A percentile compares a stretch with the other conserved stretches of the same genome.
Conservation (phyloP, 2,113 vertebrate genomes). For the Rattus norvegicus region GRCr8 NC_086023.1:150782501-150783000, state of each 20-base stretch:
- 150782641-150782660: slow-evolving; percentile 23
- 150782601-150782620: slow-evolving; percentile 23
- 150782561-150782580: not conserved
- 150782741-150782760: slow-evolving; percentile 85
- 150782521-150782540: slow-evolving; percentile 1
- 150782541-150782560: slow-evolving; percentile 6
- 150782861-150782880: slow-evolving; percentile 68
- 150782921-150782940: not conserved
- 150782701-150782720: slow-evolving; percentile 76
- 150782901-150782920: slow-evolving; percentile 55
- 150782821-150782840: slow-evolving; percentile 74
- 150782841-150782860: slow-evolving; percentile 74
- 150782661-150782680: slow-evolving; percentile 66
- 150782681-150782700: slow-evolving; percentile 78
- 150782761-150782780: slow-evolving; percentile 84
- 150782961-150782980: not conserved
- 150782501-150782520: not conserved
- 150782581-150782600: slow-evolving; percentile 19
- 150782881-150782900: slow-evolving; percentile 54
- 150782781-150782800: slow-evolving; percentile 83
- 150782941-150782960: not conserved
- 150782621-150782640: slow-evolving; percentile 42
- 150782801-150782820: slow-evolving; percentile 78
- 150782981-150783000: not conserved
- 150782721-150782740: slow-evolving; percentile 83